These are phyloP conservation scores for Ia io DNA, from an alignment of 2,113 vertebrate genomes.

Conservation along the genomic window DNA sequence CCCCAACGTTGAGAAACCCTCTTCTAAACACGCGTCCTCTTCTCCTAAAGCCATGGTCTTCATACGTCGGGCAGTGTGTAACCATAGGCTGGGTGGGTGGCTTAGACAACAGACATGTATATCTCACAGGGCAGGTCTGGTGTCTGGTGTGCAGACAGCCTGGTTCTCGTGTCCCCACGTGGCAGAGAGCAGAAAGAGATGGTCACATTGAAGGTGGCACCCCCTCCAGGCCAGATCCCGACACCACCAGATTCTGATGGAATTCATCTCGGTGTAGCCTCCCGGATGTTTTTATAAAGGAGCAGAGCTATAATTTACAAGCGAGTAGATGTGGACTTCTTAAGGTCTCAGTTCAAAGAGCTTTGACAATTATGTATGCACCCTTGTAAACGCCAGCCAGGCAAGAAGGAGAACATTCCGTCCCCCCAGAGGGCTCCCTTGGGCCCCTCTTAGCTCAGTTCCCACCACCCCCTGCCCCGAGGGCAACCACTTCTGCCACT, in stretches of 20 bases:
- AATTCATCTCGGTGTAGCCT: background rate
- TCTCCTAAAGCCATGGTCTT: background rate
- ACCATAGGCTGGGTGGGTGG: background rate
- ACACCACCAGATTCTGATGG: background rate
- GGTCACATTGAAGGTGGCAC: background rate
- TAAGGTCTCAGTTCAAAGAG: background rate
- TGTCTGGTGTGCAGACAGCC: background rate
- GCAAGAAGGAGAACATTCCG: background rate
- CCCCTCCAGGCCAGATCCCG: background rate
- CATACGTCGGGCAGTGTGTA: background rate
- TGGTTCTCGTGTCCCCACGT: background rate
- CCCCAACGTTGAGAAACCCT: background rate
- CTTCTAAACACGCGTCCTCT: background rate
- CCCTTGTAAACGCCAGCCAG: background rate
- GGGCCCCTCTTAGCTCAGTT: background rate
- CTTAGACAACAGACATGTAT: background rate
- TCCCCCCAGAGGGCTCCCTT: background rate
- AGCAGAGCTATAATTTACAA: background rate
- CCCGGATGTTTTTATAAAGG: background rate
- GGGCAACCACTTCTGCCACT: background rate
- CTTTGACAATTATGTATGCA: background rate
- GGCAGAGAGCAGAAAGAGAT: background rate
- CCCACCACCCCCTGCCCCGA: background rate
- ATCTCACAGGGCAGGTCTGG: background rate
- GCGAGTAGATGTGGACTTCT: background rate